Conservation (phyloP, 2,888 invertebrate species). For the Catocala nupta region DNA sequence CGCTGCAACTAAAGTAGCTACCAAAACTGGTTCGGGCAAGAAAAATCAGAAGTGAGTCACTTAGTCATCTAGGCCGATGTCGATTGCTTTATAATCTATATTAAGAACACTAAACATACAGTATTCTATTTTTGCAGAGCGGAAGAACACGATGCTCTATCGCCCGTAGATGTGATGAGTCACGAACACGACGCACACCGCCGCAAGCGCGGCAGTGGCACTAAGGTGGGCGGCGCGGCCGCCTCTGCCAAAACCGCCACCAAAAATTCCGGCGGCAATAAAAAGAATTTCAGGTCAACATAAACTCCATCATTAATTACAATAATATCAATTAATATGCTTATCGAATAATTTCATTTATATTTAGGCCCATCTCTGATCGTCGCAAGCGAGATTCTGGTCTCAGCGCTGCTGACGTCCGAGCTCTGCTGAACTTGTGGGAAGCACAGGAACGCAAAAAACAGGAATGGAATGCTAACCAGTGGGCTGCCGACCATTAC, state of each 20-base stretch:
- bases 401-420: conserved; percentile 88
- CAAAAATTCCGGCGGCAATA: conserved; percentile 80
- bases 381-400: conserved; percentile 88
- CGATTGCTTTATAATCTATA: conserved; percentile 25
- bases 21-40: conserved; percentile 80
- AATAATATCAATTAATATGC: conserved; percentile 19
- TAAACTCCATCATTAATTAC: conserved; percentile 42
- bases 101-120: conserved; percentile 24
- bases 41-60: conserved; percentile 80
- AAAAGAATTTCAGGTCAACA: conserved; percentile 81
- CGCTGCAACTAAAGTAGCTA: conserved; percentile 82
- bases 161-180: conserved; percentile 70
- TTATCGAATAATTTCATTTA: conserved; percentile 48
- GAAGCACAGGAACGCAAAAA: conserved; percentile 87
- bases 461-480: conserved; percentile 82
- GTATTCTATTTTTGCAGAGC: conserved; percentile 57
- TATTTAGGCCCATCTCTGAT: conserved; percentile 76
- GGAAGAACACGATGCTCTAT: conserved; percentile 69
- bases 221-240: conserved; percentile 81
- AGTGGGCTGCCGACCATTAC: conserved; percentile 76
- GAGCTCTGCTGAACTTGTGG: conserved; percentile 88
- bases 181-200: conserved; percentile 74
- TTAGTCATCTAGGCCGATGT: conserved; percentile 12
- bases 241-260: conserved; percentile 82
- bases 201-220: conserved; percentile 79